phyloP scores from a whole-genome alignment of 2,113 vertebrate species.

The Carollia perspicillata region DNA sequence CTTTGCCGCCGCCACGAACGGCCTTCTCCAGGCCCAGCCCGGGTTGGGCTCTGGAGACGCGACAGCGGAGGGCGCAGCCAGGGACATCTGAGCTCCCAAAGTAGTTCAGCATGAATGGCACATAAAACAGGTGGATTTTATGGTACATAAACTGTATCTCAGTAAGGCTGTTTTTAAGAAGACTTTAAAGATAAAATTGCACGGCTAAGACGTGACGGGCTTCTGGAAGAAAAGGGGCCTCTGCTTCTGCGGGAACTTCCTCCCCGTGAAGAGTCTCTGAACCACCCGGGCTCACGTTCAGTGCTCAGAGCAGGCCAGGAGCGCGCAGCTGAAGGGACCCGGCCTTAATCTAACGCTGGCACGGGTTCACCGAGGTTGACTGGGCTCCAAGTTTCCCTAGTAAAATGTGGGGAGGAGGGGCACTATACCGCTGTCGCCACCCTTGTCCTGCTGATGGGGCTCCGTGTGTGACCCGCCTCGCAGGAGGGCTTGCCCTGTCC shows the following conservation, averaged over 20 bases:
- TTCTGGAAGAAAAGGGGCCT: neutral
- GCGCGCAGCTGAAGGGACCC: neutral
- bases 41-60: neutral
- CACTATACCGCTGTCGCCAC: accelerated
- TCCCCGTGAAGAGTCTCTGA: neutral
- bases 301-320: neutral
- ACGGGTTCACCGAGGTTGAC: neutral
- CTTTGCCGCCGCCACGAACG: neutral
- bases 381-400: neutral
- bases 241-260: neutral
- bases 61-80: neutral
- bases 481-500: neutral
- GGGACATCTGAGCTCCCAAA: neutral
- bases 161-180: neutral
- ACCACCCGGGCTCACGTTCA: neutral
- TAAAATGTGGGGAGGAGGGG: accelerated
- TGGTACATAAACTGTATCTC: too few relatives aligned
- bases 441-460: neutral
- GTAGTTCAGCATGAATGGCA: too few relatives aligned
- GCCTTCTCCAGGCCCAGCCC: neutral
- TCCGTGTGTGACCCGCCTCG: neutral
- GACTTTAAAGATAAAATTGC: neutral
- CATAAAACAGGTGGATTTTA: too few relatives aligned
- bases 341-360: neutral
- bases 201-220: neutral